Evolutionary conservation across 2,888 invertebrate genomes (phyloP).

Genomic region (Drosophila percnosoma): DNA sequence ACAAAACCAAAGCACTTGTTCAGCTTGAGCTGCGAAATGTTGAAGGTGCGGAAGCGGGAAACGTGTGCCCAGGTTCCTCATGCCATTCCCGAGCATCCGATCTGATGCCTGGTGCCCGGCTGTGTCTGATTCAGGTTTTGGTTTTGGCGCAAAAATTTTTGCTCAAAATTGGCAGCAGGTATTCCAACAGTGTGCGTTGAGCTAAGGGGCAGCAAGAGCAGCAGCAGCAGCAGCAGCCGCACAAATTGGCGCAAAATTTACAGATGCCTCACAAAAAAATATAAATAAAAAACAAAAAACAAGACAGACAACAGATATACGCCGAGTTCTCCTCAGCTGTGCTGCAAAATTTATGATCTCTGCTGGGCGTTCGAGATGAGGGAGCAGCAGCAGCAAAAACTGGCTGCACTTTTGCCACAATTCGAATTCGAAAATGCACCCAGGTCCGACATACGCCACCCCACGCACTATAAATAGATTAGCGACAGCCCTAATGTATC

Average conservation of each 20-base stretch:
- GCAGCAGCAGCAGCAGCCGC: conserved; percentile 45
- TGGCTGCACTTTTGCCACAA: conserved; percentile 28
- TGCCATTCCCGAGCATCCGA: neutral
- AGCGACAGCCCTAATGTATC: conserved; percentile 45
- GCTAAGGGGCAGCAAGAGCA: conserved; percentile 3
- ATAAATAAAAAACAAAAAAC: conserved; percentile 1
- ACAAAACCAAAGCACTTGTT: conserved; percentile 70
- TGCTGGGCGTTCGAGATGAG: conserved; percentile 14
- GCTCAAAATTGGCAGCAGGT: conserved; percentile 74
- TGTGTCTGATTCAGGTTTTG: conserved; percentile 72
- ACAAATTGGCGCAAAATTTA: conserved; percentile 75
- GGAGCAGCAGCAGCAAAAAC: neutral
- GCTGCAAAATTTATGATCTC: conserved; percentile 45
- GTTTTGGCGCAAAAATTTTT: conserved; percentile 72
- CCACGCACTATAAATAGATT: conserved; percentile 60
- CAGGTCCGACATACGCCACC: conserved; percentile 11
- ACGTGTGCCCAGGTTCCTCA: conserved; percentile 16
- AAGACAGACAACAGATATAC: neutral
- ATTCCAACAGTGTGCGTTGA: conserved; percentile 26
- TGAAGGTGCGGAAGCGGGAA: conserved; percentile 45
- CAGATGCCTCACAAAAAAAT: conserved; percentile 62
- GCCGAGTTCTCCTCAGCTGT: conserved; percentile 39
- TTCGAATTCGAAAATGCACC: conserved; percentile 16
- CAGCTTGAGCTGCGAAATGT: conserved; percentile 52
- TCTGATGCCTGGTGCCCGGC: conserved; percentile 25